Conservation (phyloP, 2,888 invertebrate genomes). For the Ashinkailepas kermadecensis region DNA sequence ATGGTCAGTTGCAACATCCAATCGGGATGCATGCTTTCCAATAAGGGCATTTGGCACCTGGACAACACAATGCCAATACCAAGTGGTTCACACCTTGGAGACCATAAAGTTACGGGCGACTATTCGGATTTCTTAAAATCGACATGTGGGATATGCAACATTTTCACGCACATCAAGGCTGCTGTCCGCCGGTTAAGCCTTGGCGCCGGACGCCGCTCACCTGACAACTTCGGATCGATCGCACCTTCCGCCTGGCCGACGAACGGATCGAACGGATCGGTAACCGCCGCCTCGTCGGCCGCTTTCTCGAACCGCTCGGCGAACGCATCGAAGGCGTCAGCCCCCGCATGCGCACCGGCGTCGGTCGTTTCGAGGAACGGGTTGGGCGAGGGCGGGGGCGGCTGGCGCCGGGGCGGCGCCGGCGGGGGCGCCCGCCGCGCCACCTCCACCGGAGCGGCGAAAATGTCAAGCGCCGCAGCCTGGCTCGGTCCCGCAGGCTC, state of each 20-base stretch:
- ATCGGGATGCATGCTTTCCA: too few relatives aligned
- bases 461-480: conserved; percentile 29
- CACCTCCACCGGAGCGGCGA: conserved; percentile 35
- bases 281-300: conserved; percentile 33
- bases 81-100: too few relatives aligned
- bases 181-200: too few relatives aligned
- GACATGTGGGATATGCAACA: too few relatives aligned
- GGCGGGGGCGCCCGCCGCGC: conserved; percentile 34
- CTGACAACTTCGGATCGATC: conserved; percentile 24
- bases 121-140: too few relatives aligned
- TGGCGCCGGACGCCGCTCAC: not conserved
- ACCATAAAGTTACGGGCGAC: too few relatives aligned
- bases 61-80: too few relatives aligned
- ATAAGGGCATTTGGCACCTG: too few relatives aligned
- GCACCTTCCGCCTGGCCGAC: conserved; percentile 38
- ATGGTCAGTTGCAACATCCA: too few relatives aligned
- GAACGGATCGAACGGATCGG: conserved; percentile 48
- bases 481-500: not conserved
- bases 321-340: conserved; percentile 75
- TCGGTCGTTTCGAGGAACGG: conserved; percentile 32
- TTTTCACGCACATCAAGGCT: too few relatives aligned
- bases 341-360: conserved; percentile 35
- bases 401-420: conserved; percentile 34
- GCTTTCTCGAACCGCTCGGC: conserved; percentile 79
- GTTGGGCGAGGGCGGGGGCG: conserved; percentile 32